Evolutionary conservation across 2,888 invertebrate genomes (phyloP).

Genomic region (Tholera decimalis): DNA sequence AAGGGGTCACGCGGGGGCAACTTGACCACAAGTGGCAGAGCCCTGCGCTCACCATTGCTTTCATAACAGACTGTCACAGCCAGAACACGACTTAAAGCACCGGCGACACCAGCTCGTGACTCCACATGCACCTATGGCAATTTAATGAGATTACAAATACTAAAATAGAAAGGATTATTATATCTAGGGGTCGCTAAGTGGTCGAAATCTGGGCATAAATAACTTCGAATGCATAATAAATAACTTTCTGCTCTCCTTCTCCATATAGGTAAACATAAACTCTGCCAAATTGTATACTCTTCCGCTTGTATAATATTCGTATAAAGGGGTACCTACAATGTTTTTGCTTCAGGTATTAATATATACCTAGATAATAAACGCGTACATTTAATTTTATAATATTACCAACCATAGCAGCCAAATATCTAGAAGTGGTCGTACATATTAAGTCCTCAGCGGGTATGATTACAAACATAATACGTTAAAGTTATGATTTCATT

Average conservation of each 20-base stretch:
- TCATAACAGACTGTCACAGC: conserved; percentile 94
- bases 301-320: no score
- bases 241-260: no score
- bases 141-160: background rate
- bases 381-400: background rate
- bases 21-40: conserved; percentile 93
- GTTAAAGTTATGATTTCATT: background rate
- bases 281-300: no score
- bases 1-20: conserved; percentile 95
- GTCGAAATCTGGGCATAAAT: no score
- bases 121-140: conserved; percentile 81
- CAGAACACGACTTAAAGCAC: conserved; percentile 94
- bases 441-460: background rate
- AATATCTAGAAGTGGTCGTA: background rate
- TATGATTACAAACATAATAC: conserved; percentile 13
- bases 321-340: no score
- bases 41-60: conserved; percentile 77
- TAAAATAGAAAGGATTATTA: background rate
- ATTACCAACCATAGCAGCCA: background rate
- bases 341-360: no score
- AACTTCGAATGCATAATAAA: no score
- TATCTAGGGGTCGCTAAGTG: no score
- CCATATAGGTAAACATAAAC: no score
- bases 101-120: conserved; percentile 92
- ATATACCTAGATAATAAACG: no score